phyloP scores from a whole-genome alignment of 2,888 invertebrate genomes.

The Pollenia labialis region DNA sequence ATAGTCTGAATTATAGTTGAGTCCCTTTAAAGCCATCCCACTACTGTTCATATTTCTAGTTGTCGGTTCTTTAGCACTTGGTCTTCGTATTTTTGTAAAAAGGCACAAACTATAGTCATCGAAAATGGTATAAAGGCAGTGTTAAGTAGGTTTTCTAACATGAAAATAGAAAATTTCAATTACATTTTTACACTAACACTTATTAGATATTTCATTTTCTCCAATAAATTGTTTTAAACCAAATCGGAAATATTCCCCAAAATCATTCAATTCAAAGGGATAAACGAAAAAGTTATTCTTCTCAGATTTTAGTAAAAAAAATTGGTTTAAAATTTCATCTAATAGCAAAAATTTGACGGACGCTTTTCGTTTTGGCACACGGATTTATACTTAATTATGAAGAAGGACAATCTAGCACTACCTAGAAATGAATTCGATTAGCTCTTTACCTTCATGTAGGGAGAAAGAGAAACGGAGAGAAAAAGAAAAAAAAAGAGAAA shows the following conservation, averaged over 20 bases:
- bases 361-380: constrained; percentile 83
- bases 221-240: constrained; percentile 68
- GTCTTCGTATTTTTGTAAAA: constrained; percentile 50
- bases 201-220: constrained; percentile 57
- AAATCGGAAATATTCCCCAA: constrained; percentile 58
- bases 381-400: constrained; percentile 74
- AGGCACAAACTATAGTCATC: constrained; percentile 84
- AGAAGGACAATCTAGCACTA: constrained; percentile 60
- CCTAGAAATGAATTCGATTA: constrained; percentile 58
- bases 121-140: constrained; percentile 83
- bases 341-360: constrained; percentile 83
- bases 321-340: constrained; percentile 82
- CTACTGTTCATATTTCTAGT: constrained; percentile 1
- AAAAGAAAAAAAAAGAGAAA: constrained; percentile 28
- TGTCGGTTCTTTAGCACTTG: background rate
- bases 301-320: background rate
- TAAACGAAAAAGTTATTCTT: background rate
- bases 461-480: constrained; percentile 39
- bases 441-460: constrained; percentile 59
- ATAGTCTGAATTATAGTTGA: no score
- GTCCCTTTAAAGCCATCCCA: background rate
- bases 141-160: constrained; percentile 60
- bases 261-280: constrained; percentile 9
- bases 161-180: constrained; percentile 50
- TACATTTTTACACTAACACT: constrained; percentile 59